These are phyloP conservation scores for Biston stratarius DNA, from an alignment of 2,888 invertebrate species.

Conservation along the genomic window DNA sequence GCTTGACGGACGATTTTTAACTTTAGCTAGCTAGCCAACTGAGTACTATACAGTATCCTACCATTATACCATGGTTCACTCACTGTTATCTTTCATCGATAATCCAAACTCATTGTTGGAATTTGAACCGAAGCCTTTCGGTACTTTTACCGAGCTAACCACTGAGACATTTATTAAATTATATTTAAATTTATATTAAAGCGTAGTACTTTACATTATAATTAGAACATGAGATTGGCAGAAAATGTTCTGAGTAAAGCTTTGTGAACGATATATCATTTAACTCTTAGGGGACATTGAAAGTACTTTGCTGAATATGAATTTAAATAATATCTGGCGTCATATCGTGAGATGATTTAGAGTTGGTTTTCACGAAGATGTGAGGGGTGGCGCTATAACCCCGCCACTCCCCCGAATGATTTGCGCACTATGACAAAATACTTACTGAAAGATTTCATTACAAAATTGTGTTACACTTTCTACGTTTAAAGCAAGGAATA, in stretches of 20 bases:
- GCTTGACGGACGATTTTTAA: too few relatives aligned
- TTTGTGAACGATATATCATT: conserved; percentile 19
- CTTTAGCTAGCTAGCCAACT: too few relatives aligned
- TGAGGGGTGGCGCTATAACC: conserved; percentile 46
- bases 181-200: neutral
- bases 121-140: too few relatives aligned
- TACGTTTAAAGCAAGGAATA: too few relatives aligned
- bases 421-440: conserved; percentile 2
- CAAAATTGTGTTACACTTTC: neutral
- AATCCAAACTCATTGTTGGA: too few relatives aligned
- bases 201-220: neutral
- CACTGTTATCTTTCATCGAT: too few relatives aligned
- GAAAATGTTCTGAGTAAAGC: conserved; percentile 7
- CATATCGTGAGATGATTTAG: conserved; percentile 51
- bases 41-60: too few relatives aligned
- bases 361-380: conserved; percentile 46
- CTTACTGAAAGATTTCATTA: neutral
- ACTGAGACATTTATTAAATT: neutral
- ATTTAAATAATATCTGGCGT: conserved; percentile 48
- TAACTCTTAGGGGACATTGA: conserved; percentile 17
- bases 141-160: too few relatives aligned
- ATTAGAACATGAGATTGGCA: neutral
- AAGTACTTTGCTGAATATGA: conserved; percentile 37
- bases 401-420: conserved; percentile 5
- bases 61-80: too few relatives aligned